Evolutionary conservation across 2,113 vertebrate genomes (phyloP).

Genomic region (Fregata magnificens): DNA sequence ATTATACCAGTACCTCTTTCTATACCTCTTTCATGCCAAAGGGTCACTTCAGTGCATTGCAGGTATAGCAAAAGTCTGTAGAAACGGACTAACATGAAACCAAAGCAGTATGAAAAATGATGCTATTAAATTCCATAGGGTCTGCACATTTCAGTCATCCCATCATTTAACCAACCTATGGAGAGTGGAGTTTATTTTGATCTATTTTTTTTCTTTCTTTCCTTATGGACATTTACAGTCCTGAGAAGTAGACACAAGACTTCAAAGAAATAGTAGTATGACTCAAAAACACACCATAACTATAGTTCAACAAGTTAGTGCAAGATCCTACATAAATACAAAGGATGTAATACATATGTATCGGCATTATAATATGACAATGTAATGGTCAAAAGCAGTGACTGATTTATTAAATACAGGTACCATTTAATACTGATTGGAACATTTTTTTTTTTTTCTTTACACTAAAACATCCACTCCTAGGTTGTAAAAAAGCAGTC

Average conservation of each 20-base stretch:
- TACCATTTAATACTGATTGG: background rate
- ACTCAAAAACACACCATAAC: background rate
- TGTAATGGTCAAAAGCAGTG: background rate
- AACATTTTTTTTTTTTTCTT: background rate
- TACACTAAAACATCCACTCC: background rate
- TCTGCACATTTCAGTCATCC: background rate
- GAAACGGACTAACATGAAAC: background rate
- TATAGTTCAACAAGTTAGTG: background rate
- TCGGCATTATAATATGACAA: background rate
- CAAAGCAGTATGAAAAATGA: background rate
- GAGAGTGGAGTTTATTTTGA: background rate
- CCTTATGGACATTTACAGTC: background rate
- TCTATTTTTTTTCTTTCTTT: background rate
- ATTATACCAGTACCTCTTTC: background rate
- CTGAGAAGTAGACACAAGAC: background rate
- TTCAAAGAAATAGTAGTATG: background rate
- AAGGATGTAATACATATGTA: rapidly evolving
- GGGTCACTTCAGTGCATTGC: background rate
- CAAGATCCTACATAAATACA: background rate
- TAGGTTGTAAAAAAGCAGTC: background rate
- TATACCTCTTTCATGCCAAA: background rate
- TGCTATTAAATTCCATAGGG: background rate
- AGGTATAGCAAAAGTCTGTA: background rate
- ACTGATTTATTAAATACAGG: background rate
- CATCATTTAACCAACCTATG: background rate